Conservation (phyloP, 2,113 vertebrate genomes). For the Lampris megalopsis region DNA sequence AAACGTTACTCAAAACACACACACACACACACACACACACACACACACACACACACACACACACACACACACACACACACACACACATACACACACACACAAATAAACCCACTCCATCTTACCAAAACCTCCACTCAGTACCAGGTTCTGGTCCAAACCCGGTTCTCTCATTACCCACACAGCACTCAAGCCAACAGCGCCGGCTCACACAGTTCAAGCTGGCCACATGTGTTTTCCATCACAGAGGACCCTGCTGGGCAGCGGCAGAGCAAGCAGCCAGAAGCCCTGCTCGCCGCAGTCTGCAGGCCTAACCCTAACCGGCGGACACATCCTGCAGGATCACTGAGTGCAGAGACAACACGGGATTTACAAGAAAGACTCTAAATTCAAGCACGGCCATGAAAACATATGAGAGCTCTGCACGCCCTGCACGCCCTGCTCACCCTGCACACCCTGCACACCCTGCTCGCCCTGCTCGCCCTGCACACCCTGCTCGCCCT, state of each 20-base stretch:
- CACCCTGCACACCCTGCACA: too few relatives aligned
- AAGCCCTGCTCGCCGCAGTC: not conserved
- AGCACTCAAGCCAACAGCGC: slow-evolving; percentile 45
- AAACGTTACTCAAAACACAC: slow-evolving; percentile 22
- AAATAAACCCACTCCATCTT: slow-evolving; percentile 13
- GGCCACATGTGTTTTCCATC: slow-evolving; percentile 65
- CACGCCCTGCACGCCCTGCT: not conserved
- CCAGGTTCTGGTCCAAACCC: slow-evolving; percentile 51
- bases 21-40: slow-evolving; percentile 43
- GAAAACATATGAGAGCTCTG: not conserved
- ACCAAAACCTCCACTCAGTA: slow-evolving; percentile 51
- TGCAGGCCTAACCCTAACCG: not conserved
- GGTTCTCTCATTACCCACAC: slow-evolving; percentile 56
- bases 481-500: too few relatives aligned
- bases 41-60: slow-evolving; percentile 14
- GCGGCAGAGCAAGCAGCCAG: slow-evolving; percentile 7
- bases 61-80: slow-evolving; percentile 43
- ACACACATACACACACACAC: slow-evolving; percentile 15
- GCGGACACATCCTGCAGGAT: not conserved
- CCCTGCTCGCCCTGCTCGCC: too few relatives aligned
- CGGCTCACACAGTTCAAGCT: slow-evolving; percentile 37
- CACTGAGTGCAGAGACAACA: not conserved
- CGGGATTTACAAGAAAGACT: not conserved
- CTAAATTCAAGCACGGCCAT: not conserved
- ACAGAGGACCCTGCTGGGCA: not conserved